These are phyloP conservation scores for Nemurella pictetii DNA, from an alignment of 2,888 invertebrate genomes.

Conservation along the genomic window DNA sequence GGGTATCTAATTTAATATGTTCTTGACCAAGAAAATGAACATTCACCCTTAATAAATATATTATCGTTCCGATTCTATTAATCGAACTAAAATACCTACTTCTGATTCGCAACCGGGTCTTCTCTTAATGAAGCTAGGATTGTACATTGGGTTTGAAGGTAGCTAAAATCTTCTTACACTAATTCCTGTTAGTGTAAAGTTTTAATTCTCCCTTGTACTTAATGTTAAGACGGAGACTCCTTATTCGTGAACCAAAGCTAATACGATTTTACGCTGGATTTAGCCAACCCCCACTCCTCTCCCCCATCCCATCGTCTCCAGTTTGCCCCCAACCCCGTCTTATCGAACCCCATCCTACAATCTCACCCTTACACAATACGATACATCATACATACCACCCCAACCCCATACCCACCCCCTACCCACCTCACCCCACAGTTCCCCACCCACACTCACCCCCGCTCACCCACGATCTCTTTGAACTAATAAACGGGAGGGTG, in stretches of 20 bases:
- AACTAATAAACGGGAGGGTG: constrained; percentile 28
- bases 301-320: constrained; percentile 6
- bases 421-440: constrained; percentile 47
- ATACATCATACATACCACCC: constrained; percentile 26
- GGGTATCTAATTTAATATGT: too few relatives aligned
- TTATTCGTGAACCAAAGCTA: constrained; percentile 55
- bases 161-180: constrained; percentile 46
- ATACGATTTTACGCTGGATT: constrained; percentile 71
- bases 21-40: too few relatives aligned
- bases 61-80: too few relatives aligned
- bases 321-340: constrained; percentile 3
- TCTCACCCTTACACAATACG: constrained; percentile 27
- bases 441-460: constrained; percentile 32
- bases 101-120: neutral
- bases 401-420: constrained; percentile 45
- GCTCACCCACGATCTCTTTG: constrained; percentile 19
- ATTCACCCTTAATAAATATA: too few relatives aligned
- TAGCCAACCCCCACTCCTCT: constrained; percentile 44
- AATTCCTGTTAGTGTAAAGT: constrained; percentile 65
- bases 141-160: constrained; percentile 35
- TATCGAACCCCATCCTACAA: constrained; percentile 10
- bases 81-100: neutral
- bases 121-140: constrained; percentile 28
- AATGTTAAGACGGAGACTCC: constrained; percentile 52
- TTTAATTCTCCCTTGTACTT: constrained; percentile 57